These are phyloP conservation scores for Oreohelix idahoensis DNA, from an alignment of 1,140 invertebrate genomes.

Conservation along the genomic window DNA sequence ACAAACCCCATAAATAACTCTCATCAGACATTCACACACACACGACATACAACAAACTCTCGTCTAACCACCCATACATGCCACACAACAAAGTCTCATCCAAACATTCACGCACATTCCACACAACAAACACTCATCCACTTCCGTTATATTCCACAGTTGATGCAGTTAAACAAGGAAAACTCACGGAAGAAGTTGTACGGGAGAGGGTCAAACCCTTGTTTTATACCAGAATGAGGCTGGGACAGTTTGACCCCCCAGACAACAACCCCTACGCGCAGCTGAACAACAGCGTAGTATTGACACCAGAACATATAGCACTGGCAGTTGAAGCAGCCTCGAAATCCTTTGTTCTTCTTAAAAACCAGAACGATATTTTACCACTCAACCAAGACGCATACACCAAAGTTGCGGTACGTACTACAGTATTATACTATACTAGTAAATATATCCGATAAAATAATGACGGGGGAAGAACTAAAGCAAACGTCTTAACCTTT, in stretches of 20 bases:
- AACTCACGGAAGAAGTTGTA: slow-evolving; percentile 24
- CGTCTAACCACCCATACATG: too few species aligned
- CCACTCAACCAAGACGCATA: slow-evolving; percentile 9
- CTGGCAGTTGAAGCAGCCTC: slow-evolving; percentile 46
- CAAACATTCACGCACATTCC: too few species aligned
- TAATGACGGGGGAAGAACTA: too few species aligned
- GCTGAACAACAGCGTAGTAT: slow-evolving; percentile 43
- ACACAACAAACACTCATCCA: too few species aligned
- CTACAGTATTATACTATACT: too few species aligned
- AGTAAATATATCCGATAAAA: too few species aligned
- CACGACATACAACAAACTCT: too few species aligned
- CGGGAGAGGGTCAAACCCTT: slow-evolving; percentile 54
- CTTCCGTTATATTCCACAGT: background rate
- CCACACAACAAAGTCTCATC: too few species aligned
- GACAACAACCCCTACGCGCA: slow-evolving; percentile 54
- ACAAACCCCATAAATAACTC: too few species aligned
- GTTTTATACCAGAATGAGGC: slow-evolving; percentile 67
- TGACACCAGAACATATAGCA: slow-evolving; percentile 40
- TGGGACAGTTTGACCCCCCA: slow-evolving; percentile 65
- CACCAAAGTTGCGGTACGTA: background rate
- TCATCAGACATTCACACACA: too few species aligned
- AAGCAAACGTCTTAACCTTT: too few species aligned
- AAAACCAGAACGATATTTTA: slow-evolving; percentile 54
- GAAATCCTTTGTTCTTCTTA: slow-evolving; percentile 62
- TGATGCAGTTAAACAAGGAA: slow-evolving; percentile 32